Percentiles rank a stretch among this genome's conserved stretches.
Evolutionary conservation across 2,888 invertebrate species (phyloP).

Genomic region (Meteorus colon): DNA sequence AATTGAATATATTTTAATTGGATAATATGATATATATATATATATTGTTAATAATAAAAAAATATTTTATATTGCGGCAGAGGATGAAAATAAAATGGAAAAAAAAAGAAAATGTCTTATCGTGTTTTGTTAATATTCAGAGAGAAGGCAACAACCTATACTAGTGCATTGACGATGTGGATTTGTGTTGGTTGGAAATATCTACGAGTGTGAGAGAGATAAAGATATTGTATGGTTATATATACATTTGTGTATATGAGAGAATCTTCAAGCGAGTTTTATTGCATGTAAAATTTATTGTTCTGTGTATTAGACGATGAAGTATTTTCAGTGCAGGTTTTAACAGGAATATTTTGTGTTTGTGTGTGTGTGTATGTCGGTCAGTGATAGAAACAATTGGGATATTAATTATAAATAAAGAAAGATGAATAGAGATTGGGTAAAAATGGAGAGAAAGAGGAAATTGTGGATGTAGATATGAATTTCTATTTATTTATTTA

Average conservation of each 20-base stretch:
- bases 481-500: not conserved
- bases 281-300: not conserved
- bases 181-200: not conserved
- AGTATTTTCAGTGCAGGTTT: not conserved
- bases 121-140: not conserved
- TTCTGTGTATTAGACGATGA: not conserved
- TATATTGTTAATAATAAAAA: not conserved
- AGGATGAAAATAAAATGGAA: not conserved
- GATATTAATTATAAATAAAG: slow-evolving; percentile 46
- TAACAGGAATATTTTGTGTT: not conserved
- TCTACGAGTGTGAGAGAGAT: not conserved
- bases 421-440: not conserved
- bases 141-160: not conserved
- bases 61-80: not conserved
- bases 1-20: too few species aligned
- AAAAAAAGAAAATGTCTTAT: not conserved
- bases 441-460: not conserved
- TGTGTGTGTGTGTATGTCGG: slow-evolving; percentile 45
- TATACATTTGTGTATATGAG: not conserved
- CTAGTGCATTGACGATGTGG: not conserved
- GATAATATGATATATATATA: too few species aligned
- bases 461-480: not conserved
- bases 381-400: slow-evolving; percentile 43
- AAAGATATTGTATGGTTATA: not conserved
- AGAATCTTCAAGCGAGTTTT: not conserved